A percentile compares a stretch with the other conserved stretches of the same genome.
phyloP scores from a whole-genome alignment of 2,113 vertebrate genomes.

The Phaetusa simplex region DNA sequence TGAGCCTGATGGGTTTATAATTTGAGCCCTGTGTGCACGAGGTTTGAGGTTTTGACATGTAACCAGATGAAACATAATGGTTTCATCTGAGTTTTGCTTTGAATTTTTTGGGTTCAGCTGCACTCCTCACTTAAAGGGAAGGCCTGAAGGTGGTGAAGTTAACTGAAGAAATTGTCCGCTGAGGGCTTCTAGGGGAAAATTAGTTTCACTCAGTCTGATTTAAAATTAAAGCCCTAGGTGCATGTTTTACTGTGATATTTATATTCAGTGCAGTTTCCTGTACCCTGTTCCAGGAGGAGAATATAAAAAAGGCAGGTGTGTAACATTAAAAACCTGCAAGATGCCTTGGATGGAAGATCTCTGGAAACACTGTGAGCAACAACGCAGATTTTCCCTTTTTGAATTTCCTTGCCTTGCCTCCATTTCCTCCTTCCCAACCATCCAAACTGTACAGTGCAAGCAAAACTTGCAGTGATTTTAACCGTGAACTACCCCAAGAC shows the following conservation, averaged over 20 bases:
- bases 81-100: slow-evolving; percentile 46
- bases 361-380: not conserved
- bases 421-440: not conserved
- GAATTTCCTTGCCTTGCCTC: not conserved
- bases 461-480: not conserved
- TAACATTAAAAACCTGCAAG: not conserved
- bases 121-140: not conserved
- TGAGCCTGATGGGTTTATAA: slow-evolving; percentile 46
- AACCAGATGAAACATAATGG: slow-evolving; percentile 53
- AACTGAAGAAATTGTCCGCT: not conserved
- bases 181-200: slow-evolving; percentile 7
- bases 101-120: slow-evolving; percentile 9
- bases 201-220: not conserved
- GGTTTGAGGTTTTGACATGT: slow-evolving; percentile 52
- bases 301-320: not conserved
- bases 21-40: not conserved
- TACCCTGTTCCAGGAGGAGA: not conserved
- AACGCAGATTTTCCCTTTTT: not conserved
- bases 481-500: not conserved
- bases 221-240: not conserved
- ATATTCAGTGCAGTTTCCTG: not conserved
- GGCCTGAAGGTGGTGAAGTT: not conserved
- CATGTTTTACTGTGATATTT: not conserved
- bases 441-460: not conserved
- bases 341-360: not conserved